A percentile compares a stretch with the other conserved stretches of the same genome.
Evolutionary conservation across 2,113 vertebrate genomes (phyloP).

Genomic region (Mesocricetus auratus): DNA sequence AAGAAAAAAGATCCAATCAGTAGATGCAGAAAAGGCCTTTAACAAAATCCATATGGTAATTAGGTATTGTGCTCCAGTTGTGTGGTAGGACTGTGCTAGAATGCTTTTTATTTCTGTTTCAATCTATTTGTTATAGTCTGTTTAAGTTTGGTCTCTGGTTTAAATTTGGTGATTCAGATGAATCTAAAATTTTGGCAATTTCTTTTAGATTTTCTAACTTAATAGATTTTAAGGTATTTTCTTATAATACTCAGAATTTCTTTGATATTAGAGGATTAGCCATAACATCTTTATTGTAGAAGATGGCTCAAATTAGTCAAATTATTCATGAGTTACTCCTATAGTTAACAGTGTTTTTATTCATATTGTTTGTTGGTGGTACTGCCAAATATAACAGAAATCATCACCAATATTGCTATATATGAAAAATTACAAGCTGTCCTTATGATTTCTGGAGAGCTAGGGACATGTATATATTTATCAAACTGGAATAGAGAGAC

Average conservation of each 20-base stretch:
- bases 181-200: background rate
- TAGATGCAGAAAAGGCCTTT: background rate
- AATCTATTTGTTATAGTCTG: background rate
- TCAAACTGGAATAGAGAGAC: slow-evolving; percentile 5
- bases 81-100: too few relatives aligned
- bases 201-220: background rate
- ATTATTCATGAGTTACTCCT: slow-evolving; percentile 16
- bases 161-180: background rate
- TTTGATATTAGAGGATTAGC: background rate
- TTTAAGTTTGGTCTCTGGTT: background rate
- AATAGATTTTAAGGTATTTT: background rate
- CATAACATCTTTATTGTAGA: background rate
- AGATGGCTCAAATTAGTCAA: background rate
- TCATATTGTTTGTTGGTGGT: background rate
- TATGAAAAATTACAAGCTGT: background rate
- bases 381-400: background rate
- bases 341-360: background rate
- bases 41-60: background rate
- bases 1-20: background rate
- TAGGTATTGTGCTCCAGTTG: too few relatives aligned
- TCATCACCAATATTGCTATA: background rate
- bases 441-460: background rate
- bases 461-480: background rate
- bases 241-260: background rate
- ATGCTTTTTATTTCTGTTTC: background rate